Percentiles rank a stretch among this genome's conserved stretches.
These are phyloP conservation scores for Eristalinus aeneus DNA, from an alignment of 2,888 invertebrate genomes.

Conservation along the genomic window DNA sequence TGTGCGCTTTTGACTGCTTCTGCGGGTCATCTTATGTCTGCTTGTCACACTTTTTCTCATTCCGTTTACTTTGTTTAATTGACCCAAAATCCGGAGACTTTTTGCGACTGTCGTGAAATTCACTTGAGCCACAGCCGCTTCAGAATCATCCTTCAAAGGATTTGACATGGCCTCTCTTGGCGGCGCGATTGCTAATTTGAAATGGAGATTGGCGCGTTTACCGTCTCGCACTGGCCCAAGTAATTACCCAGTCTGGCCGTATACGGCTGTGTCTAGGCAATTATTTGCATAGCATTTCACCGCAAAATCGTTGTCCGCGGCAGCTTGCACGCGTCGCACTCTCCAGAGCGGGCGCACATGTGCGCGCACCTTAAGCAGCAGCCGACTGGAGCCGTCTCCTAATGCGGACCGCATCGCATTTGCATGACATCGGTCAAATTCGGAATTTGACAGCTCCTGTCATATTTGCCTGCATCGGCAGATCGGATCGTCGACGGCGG, in stretches of 20 bases:
- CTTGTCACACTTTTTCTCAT: constrained; percentile 33
- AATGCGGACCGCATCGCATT: constrained; percentile 49
- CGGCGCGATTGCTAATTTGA: constrained; percentile 34
- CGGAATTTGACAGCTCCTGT: constrained; percentile 64
- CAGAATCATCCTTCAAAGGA: constrained; percentile 29
- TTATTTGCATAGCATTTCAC: constrained; percentile 43
- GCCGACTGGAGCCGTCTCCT: constrained; percentile 27
- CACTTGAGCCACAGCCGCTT: not conserved
- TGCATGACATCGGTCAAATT: constrained; percentile 69
- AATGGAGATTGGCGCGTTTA: constrained; percentile 33
- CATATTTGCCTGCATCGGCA: constrained; percentile 52
- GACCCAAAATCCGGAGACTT: constrained; percentile 63
- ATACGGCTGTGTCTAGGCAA: constrained; percentile 47
- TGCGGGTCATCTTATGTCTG: constrained; percentile 10
- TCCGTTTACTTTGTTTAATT: constrained; percentile 62
- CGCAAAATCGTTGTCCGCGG: not conserved
- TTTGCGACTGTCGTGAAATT: not conserved
- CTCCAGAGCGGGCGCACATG: constrained; percentile 8
- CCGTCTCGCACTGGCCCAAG: constrained; percentile 5
- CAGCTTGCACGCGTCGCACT: constrained; percentile 18
- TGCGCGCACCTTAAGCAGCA: constrained; percentile 53
- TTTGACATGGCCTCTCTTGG: constrained; percentile 25
- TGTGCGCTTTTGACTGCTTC: constrained; percentile 49
- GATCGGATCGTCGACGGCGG: constrained; percentile 30
- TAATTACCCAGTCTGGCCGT: constrained; percentile 51